phyloP scores from a whole-genome alignment of 2,797 vertebrate species.

The Ambastaia sidthimunki region DNA sequence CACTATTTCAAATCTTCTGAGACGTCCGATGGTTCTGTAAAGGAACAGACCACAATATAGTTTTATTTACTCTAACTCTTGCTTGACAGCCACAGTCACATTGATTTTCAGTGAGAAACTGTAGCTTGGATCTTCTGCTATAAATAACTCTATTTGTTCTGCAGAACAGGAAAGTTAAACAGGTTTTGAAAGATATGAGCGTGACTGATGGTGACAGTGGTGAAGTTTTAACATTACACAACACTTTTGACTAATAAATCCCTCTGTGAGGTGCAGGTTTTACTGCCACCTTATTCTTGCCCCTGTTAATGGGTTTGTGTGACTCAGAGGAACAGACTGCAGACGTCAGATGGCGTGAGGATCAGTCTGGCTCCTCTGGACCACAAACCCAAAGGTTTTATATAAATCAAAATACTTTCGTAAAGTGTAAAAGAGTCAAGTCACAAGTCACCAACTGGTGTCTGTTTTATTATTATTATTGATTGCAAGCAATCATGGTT shows the following conservation, averaged over 20 bases:
- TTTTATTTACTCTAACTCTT: background rate
- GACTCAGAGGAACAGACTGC: background rate
- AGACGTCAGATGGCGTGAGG: background rate
- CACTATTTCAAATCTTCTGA: background rate
- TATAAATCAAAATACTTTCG: constrained; percentile 4
- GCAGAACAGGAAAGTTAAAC: background rate
- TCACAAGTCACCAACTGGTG: too few relatives aligned
- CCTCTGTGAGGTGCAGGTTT: background rate
- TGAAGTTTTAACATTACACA: background rate
- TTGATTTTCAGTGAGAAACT: background rate
- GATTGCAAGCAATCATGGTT: too few relatives aligned
- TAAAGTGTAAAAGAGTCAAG: too few relatives aligned
- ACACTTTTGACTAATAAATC: background rate
- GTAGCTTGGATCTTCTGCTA: background rate
- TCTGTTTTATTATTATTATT: too few relatives aligned
- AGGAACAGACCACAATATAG: background rate
- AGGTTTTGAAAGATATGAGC: background rate
- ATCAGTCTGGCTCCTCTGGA: background rate
- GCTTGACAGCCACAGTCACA: background rate
- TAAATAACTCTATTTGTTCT: constrained; percentile 1
- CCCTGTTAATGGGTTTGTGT: background rate
- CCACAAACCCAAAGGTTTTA: background rate
- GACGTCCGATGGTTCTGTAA: background rate
- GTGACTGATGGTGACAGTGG: background rate
- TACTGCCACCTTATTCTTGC: background rate